phyloP scores from a whole-genome alignment of 35 echinoderm and acorn worm genomes.

The Ptychodera flava region DNA sequence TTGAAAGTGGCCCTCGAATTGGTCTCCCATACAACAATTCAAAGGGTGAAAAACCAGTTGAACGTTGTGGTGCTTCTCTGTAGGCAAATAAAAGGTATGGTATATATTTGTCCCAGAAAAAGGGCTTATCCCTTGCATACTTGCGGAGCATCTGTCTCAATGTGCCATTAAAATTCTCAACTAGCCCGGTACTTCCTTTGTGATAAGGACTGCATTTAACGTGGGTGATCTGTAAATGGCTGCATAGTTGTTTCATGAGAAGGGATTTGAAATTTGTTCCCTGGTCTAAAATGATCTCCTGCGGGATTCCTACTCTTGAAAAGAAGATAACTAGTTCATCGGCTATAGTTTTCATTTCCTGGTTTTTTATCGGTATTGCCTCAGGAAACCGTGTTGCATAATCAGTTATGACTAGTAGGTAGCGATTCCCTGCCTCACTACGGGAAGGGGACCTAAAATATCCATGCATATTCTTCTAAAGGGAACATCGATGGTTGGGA shows the following conservation, averaged over 20 bases:
- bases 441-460: too few species aligned
- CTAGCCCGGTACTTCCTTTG: conserved; percentile 52
- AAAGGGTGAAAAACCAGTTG: conserved; percentile 42
- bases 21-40: conserved; percentile 55
- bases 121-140: too few species aligned
- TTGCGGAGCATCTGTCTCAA: too few species aligned
- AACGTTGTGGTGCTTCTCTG: conserved; percentile 36
- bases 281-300: conserved; percentile 64
- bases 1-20: conserved; percentile 47
- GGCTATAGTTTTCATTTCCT: conserved; percentile 49
- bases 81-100: too few species aligned
- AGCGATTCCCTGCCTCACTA: conserved; percentile 24
- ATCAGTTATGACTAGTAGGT: conserved; percentile 40
- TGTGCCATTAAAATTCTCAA: conserved; percentile 72
- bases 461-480: too few species aligned
- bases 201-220: conserved; percentile 56
- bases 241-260: conserved; percentile 55
- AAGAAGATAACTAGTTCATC: conserved; percentile 61
- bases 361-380: conserved; percentile 36
- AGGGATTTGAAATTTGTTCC: conserved; percentile 48
- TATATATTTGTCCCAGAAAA: too few species aligned
- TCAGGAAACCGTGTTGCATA: conserved; percentile 68
- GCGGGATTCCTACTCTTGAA: conserved; percentile 51
- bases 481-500: too few species aligned
- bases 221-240: conserved; percentile 38